Conservation (phyloP, 2,888 invertebrate genomes). For the Coenonympha arcania region DNA sequence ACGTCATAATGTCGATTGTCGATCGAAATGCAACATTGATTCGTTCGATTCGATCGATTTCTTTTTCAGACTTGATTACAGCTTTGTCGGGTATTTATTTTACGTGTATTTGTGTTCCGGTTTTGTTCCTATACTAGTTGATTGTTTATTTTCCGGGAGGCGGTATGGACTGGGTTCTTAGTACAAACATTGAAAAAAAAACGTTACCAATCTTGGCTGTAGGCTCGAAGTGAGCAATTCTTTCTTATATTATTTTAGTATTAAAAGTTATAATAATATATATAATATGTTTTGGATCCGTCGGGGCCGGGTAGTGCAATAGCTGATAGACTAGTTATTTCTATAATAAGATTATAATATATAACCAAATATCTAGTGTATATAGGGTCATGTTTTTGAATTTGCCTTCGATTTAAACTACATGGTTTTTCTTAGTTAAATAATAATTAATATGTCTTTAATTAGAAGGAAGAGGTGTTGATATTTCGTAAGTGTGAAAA, state of each 20-base stretch:
- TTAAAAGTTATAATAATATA: slow-evolving; percentile 43
- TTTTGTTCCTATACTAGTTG: slow-evolving; percentile 31
- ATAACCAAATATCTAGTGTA: slow-evolving; percentile 47
- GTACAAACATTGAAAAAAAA: slow-evolving; percentile 36
- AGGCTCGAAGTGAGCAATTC: slow-evolving; percentile 33
- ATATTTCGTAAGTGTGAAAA: neutral
- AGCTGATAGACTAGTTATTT: slow-evolving; percentile 55
- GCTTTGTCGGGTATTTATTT: slow-evolving; percentile 22
- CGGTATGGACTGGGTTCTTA: slow-evolving; percentile 45
- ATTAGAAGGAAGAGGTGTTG: neutral
- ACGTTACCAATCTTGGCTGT: slow-evolving; percentile 59
- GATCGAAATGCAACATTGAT: slow-evolving; percentile 18
- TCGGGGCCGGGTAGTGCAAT: slow-evolving; percentile 74
- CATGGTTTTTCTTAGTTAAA: slow-evolving; percentile 14
- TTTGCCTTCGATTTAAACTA: slow-evolving; percentile 35
- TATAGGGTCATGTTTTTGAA: slow-evolving; percentile 43
- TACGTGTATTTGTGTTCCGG: slow-evolving; percentile 16
- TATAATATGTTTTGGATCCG: slow-evolving; percentile 59
- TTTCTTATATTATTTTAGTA: slow-evolving; percentile 44
- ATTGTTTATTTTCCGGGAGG: slow-evolving; percentile 41
- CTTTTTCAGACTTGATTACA: slow-evolving; percentile 14
- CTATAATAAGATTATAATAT: slow-evolving; percentile 32
- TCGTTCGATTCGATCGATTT: slow-evolving; percentile 8
- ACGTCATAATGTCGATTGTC: slow-evolving; percentile 4
- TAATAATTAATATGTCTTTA: no score